Base-by-base conservation (phyloP, 2,888 invertebrate genomes). In the Cepaea hortensis region DNA sequence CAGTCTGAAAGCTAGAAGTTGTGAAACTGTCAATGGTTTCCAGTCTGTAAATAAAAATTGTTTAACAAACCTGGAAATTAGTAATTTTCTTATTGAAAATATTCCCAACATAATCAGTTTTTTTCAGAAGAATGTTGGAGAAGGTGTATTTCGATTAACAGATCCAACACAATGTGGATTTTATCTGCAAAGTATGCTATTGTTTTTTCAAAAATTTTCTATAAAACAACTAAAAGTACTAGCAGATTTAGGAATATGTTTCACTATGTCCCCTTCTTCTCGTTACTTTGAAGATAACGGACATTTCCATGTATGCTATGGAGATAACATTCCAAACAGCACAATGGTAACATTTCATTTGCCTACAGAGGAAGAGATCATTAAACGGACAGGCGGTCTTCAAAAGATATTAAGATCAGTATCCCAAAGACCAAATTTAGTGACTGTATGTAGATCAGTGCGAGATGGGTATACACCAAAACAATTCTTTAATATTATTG, bases 381-480 rank as follows among this genome's bases (percentile, higher is more conserved):
- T 62, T 0, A 50, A 85, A 20, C 84, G 91, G 72, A 87, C 91
- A 9, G 46, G 61, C 55, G 81, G 84, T 13, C 81, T 93, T 35
- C 76, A 88, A 79, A 82, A 88, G 3, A 85, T 91, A 20, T 82
- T 92, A 18, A 81, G 85, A n/a, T 75, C 91, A 20, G 89, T 90
- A 23, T 79, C 85, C 3, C 79, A 81, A 15, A 87, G 80, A 15
- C 91, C 92, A 3, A 70, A 81, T 11, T 72, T 92, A 20, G 90
- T 93, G 7, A 93, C 93, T 6, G 86, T 93, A 0, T 91, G 91
- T 84, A 85, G 93, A n/a, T 93, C 93, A 1, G 89, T 93, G n/a
- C 85, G 93, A 75, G 93, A 93, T 85, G 93, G 93, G 0, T 93
- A 92, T 87, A 93, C 92, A 3, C 93, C 93, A 6, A 90, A 92